phyloP scores from a whole-genome alignment of 1,140 invertebrate species.

The Brachionus calyciflorus region DNA sequence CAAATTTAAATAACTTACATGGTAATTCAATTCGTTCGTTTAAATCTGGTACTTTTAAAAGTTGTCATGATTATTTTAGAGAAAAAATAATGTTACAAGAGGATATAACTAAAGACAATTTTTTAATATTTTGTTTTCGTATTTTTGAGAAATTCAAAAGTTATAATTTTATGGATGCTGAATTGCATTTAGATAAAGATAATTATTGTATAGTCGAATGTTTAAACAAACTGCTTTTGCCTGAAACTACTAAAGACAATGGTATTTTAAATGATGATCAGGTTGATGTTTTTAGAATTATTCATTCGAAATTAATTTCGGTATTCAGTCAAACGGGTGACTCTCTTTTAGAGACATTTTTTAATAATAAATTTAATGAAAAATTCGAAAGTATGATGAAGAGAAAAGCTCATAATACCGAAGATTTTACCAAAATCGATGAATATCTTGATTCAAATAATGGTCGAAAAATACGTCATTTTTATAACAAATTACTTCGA shows the following conservation, averaged over 20 bases:
- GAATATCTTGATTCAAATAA: not conserved
- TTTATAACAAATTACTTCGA: not conserved
- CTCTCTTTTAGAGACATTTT: not conserved
- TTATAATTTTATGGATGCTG: not conserved
- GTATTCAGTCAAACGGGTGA: not conserved
- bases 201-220: slow-evolving; percentile 13
- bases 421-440: not conserved
- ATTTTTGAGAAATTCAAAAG: not conserved
- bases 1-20: too few species aligned
- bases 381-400: not conserved
- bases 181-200: slow-evolving; percentile 14
- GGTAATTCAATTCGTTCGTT: not conserved
- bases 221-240: slow-evolving; percentile 1
- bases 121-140: not conserved
- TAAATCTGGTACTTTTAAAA: not conserved
- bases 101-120: not conserved
- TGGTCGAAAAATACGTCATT: not conserved
- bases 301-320: slow-evolving; percentile 1
- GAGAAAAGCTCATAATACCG: not conserved
- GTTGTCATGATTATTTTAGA: not conserved
- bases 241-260: not conserved
- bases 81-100: not conserved
- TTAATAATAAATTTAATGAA: slow-evolving; percentile 7
- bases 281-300: not conserved
- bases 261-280: slow-evolving; percentile 4